Conservation (phyloP, 1,140 invertebrate species). For the Anastrepha obliqua region DNA sequence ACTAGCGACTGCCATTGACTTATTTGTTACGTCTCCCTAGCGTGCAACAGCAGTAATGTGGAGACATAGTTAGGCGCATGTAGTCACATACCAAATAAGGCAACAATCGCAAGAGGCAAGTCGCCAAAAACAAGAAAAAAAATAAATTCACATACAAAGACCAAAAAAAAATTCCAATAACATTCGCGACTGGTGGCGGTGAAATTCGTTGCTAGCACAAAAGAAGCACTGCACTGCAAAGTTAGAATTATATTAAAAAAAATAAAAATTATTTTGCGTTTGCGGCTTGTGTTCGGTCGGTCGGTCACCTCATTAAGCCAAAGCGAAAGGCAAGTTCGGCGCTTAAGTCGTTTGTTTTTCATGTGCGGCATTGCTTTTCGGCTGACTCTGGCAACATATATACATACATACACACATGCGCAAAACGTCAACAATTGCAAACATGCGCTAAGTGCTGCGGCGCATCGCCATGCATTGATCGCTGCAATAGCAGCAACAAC, state of each 20-base stretch:
- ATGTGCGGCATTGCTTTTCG: not conserved
- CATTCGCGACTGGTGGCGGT: not conserved
- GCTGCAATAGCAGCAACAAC: not conserved
- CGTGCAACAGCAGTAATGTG: conserved; percentile 8
- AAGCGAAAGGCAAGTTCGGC: conserved; percentile 7
- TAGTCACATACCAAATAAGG: conserved; percentile 37
- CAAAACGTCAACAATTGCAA: conserved; percentile 3
- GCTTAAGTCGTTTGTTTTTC: conserved; percentile 35
- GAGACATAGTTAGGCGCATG: conserved; percentile 41
- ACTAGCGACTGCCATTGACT: not conserved
- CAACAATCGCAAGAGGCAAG: not conserved
- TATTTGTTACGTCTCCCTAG: conserved; percentile 44
- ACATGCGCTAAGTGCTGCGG: conserved; percentile 17
- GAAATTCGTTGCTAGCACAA: not conserved
- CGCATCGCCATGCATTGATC: not conserved
- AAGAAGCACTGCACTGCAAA: not conserved
- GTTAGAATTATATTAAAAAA: not conserved
- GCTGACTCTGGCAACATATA: too few species aligned
- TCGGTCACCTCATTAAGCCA: conserved; percentile 37
- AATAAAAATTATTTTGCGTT: conserved; percentile 10
- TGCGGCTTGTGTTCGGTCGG: not conserved
- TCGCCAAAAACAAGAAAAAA: not conserved
- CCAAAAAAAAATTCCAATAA: not conserved
- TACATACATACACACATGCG: not conserved
- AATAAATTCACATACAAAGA: not conserved